A percentile compares a stretch with the other conserved stretches of the same genome.
Conservation (phyloP, 2,888 invertebrate species). For the Dynastes tityus region DNA sequence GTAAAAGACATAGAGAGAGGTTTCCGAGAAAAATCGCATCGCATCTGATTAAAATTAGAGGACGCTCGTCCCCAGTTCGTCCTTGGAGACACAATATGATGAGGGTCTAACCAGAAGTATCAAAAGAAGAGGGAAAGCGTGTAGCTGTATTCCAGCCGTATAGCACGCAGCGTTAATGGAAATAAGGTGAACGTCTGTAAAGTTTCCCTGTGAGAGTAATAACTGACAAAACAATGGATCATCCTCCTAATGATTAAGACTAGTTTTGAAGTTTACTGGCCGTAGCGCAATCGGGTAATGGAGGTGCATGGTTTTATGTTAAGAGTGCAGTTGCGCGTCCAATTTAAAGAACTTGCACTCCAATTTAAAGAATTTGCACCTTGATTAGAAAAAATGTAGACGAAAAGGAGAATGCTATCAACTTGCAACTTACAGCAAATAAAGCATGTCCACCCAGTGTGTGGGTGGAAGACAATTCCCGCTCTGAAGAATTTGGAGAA, state of each 20-base stretch:
- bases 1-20: not conserved
- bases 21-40: conserved; percentile 21
- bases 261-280: conserved; percentile 3
- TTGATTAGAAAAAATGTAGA: conserved; percentile 13
- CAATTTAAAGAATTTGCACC: not conserved
- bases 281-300: conserved; percentile 31
- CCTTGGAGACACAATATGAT: not conserved
- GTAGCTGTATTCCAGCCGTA: not conserved
- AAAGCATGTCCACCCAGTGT: too few relatives aligned
- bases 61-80: not conserved
- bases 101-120: not conserved
- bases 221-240: conserved; percentile 27
- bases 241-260: conserved; percentile 30
- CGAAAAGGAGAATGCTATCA: too few relatives aligned
- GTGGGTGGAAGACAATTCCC: too few relatives aligned
- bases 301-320: conserved; percentile 4
- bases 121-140: conserved; percentile 8
- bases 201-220: conserved; percentile 17
- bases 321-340: not conserved
- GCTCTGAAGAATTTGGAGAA: too few relatives aligned
- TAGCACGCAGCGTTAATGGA: conserved; percentile 7
- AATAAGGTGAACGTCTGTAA: conserved; percentile 20
- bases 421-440: too few relatives aligned
- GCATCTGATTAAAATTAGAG: conserved; percentile 36
- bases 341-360: conserved; percentile 2